Base-by-base conservation (phyloP, 2,797 vertebrate genomes). In the Odontamblyopus lacepedii region DNA sequence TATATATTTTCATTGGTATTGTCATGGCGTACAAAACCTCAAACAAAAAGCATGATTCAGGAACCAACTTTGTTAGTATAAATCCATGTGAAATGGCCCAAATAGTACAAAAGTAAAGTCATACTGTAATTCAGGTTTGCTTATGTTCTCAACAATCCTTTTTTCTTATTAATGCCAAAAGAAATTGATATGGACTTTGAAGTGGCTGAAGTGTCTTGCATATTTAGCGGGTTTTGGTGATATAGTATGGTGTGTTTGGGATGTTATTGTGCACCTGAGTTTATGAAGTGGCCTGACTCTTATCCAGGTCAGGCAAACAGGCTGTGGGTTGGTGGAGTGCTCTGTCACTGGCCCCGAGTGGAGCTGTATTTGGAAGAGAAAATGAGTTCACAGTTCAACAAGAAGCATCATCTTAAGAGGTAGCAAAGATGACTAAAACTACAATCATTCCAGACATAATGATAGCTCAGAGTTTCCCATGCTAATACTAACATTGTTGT, bases 341-440 rank as follows among this genome's bases (percentile, higher is more conserved):
- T 83, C 85, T 93, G 91, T 90, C 88, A 74, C 74, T 12, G 71
- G 90, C 90, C 89, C 73, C 74, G 84, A 85, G 85, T 91, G 84
- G 84, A 90, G 83, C 85, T 90, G 87, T 91, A 93, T 92, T 77
- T 95, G 90, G 93, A 77, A 88, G 76, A 87, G 84, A 83, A 80
- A 82, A 82, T 76, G 73, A 88, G 72, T 65, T 69, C 75, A 44
- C 41, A 71, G 73, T 73, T 19, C 23, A 87, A 87, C 80, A 84
- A 83, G 74, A 67, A 70, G 73, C 86, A 73, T 76, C 85, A 79
- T 85, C 80, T 91, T 88, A 84, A 83, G 78, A 87, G 85, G 35
- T 74, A 62, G 72, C 69, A 15, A 62, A 86, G 83, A 4, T 59
- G 4, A 85, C 88, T 81, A 85, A 87, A 84, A 27, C 23, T 84